A percentile compares a stretch with the other conserved stretches of the same genome.
Evolutionary conservation across 2,888 invertebrate genomes (phyloP).

Genomic region (Harpalus rubripes): DNA sequence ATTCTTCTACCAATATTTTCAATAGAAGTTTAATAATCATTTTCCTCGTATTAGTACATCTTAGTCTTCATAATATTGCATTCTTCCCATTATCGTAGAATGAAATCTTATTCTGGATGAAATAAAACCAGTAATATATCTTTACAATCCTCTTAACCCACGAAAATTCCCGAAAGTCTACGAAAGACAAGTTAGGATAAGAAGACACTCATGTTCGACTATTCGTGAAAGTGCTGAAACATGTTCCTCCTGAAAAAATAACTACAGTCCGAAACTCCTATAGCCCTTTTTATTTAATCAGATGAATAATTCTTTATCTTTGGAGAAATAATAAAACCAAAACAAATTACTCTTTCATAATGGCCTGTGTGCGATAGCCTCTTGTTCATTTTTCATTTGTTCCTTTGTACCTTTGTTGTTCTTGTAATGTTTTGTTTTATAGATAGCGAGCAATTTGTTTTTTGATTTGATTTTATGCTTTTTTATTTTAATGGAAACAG

Average conservation of each 20-base stretch:
- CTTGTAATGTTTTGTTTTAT: constrained; percentile 18
- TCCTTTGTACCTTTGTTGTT: constrained; percentile 17
- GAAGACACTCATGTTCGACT: constrained; percentile 29
- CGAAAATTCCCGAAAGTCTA: not conserved
- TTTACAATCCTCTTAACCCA: constrained; percentile 42
- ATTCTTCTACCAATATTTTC: too few species aligned
- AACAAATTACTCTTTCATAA: constrained; percentile 34
- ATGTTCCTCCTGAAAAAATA: constrained; percentile 54
- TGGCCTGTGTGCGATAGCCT: constrained; percentile 5
- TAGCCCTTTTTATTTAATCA: constrained; percentile 22
- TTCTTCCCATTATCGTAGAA: not conserved
- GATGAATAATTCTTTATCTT: constrained; percentile 21
- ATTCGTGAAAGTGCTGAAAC: constrained; percentile 49
- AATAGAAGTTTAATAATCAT: too few species aligned
- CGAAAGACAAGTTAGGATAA: constrained; percentile 42
- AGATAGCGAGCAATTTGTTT: constrained; percentile 18
- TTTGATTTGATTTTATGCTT: constrained; percentile 28
- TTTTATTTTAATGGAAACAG: not conserved
- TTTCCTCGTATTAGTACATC: too few species aligned
- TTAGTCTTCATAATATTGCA: too few species aligned
- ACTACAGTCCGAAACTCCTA: not conserved
- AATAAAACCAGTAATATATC: constrained; percentile 21
- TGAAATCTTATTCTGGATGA: not conserved
- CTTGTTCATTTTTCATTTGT: constrained; percentile 33
- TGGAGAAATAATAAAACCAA: constrained; percentile 37